phyloP scores from a whole-genome alignment of 2,113 vertebrate species.

The Grallaria varia region DNA sequence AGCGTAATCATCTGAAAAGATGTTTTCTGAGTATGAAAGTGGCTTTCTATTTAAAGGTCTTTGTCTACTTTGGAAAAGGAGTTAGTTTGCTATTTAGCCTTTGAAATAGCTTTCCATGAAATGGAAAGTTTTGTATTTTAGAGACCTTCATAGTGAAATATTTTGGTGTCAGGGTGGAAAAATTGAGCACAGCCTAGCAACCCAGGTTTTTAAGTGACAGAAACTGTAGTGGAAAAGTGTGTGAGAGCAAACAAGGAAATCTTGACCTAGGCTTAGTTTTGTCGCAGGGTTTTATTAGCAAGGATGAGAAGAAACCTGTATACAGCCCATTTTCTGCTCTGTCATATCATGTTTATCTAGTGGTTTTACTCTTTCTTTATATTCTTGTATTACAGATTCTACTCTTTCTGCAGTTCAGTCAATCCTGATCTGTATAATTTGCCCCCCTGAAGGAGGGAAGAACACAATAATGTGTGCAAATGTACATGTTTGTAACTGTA shows the following conservation, averaged over 20 bases:
- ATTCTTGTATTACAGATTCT: neutral
- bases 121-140: neutral
- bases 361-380: neutral
- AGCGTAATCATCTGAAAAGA: neutral
- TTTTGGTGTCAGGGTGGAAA: neutral
- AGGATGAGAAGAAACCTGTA: neutral
- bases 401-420: constrained; percentile 29
- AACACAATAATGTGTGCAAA: neutral
- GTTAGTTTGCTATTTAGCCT: neutral
- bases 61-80: neutral
- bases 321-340: neutral
- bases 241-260: neutral
- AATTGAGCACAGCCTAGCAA: neutral
- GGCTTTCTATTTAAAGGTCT: neutral
- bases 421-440: neutral
- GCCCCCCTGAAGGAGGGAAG: neutral
- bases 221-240: neutral
- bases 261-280: neutral
- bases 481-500: neutral
- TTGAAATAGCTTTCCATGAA: neutral
- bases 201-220: neutral
- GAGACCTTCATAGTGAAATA: neutral
- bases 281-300: neutral
- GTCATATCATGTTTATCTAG: neutral
- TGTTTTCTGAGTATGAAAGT: neutral